These are phyloP conservation scores for Graptemys geographica DNA, from an alignment of 2,797 vertebrate genomes.

Conservation along the genomic window DNA sequence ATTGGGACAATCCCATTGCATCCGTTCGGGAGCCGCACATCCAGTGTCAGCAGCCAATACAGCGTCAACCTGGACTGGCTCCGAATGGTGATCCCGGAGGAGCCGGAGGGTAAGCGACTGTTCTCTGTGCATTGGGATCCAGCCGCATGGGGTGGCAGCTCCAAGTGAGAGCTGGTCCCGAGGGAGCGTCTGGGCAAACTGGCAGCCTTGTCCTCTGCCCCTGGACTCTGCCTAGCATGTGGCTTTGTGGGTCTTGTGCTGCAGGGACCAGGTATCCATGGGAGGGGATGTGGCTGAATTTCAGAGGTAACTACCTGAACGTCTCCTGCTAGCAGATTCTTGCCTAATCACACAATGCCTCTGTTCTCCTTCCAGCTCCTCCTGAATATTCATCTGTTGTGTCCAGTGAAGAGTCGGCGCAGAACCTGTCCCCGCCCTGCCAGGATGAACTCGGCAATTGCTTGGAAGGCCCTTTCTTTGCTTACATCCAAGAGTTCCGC, in stretches of 20 bases:
- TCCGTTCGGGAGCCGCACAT: slow-evolving; percentile 92
- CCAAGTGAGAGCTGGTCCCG: fast-evolving
- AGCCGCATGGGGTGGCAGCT: neutral
- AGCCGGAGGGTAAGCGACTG: slow-evolving; percentile 89
- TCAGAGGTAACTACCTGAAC: fast-evolving
- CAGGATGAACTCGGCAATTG: slow-evolving; percentile 82
- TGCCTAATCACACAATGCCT: neutral
- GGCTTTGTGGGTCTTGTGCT: neutral
- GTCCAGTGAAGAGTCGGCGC: slow-evolving; percentile 81
- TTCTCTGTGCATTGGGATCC: fast-evolving
- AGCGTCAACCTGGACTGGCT: slow-evolving; percentile 92
- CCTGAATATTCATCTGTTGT: slow-evolving; percentile 93
- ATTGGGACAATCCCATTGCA: slow-evolving; percentile 96
- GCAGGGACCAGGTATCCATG: neutral
- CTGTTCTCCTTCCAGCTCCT: slow-evolving; percentile 83
- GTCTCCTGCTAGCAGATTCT: fast-evolving
- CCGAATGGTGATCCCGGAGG: slow-evolving; percentile 87
- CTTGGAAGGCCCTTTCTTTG: slow-evolving; percentile 87
- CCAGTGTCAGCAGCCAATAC: slow-evolving; percentile 94
- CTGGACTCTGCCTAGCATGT: neutral
- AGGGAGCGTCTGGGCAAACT: neutral
- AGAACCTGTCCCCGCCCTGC: slow-evolving; percentile 56
- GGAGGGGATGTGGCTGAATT: neutral
- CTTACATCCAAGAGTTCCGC: slow-evolving; percentile 95
- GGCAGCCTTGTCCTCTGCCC: neutral